phyloP scores from a whole-genome alignment of 2,113 vertebrate genomes.

The Laterallus jamaicensis region DNA sequence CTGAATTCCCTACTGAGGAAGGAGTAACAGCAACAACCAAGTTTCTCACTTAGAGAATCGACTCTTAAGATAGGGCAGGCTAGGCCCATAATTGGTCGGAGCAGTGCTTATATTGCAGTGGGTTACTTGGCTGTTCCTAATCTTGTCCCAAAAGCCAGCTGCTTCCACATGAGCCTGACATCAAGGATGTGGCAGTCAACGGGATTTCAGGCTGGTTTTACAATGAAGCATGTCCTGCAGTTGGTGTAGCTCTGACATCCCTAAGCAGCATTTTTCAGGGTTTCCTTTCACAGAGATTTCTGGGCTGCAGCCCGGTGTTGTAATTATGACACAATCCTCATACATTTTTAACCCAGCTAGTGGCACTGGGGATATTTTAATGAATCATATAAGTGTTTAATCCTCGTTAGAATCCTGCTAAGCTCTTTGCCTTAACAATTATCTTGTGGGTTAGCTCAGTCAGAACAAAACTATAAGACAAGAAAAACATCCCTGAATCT shows the following conservation, averaged over 20 bases:
- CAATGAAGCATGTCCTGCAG: neutral
- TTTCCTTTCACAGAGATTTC: neutral
- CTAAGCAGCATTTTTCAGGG: neutral
- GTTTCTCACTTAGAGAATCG: neutral
- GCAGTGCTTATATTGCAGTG: neutral
- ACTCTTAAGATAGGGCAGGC: neutral
- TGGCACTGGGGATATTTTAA: constrained; percentile 24
- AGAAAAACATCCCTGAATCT: constrained; percentile 10
- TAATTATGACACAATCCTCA: constrained; percentile 26
- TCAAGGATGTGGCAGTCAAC: neutral
- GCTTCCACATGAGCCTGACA: neutral
- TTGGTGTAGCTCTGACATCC: neutral
- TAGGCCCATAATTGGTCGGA: neutral
- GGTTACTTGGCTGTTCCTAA: neutral
- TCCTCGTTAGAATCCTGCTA: constrained; percentile 42
- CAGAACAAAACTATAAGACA: constrained; percentile 14
- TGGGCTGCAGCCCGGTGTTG: neutral
- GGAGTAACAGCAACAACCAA: neutral
- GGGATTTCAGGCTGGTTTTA: neutral
- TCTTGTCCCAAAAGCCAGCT: neutral
- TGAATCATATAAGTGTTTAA: constrained; percentile 29
- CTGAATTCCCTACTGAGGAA: neutral
- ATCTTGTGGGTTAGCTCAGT: constrained; percentile 20
- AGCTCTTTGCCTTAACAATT: constrained; percentile 38
- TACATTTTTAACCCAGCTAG: constrained; percentile 36